Base-by-base conservation (phyloP, 2,888 invertebrate species). In the Leptopterna dolabrata region DNA sequence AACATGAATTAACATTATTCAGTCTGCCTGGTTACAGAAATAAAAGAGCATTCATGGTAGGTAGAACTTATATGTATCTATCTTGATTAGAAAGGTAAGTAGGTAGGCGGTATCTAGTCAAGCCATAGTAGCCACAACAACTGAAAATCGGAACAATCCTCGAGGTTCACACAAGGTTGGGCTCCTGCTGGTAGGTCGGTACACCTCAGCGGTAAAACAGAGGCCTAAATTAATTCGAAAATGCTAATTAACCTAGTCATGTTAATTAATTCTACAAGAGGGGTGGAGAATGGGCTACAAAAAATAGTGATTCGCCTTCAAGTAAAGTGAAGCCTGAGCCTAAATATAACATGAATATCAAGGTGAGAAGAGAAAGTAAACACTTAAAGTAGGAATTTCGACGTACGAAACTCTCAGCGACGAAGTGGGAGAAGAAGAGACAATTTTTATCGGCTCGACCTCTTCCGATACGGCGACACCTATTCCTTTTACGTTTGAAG, bases 401-500 rank as follows among this genome's bases (percentile, higher is more conserved):
- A 9, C 19, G 55, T n/a, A 63, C 24, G 11, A n/a, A 4, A 63
- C 36, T 4, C 36, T 63, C 63, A 9, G 11, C 36, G n/a, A n/a
- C n/a, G 19, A 19, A 76, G 70, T 43, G 36, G 76, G 76, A 76
- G 76, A 76, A n/a, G n/a, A n/a, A n/a, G n/a, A n/a, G n/a, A n/a
- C n/a, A n/a, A n/a, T 1, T 76, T 36, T 43, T 36, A 30, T 36
- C 36, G 19, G 16, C 43, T 43, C 43, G 43, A 76, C 43, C 36
- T 43, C 41, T 43, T 3, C 27, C n/a, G n/a, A 16, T 51, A 16
- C n/a, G 51, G 51, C n/a, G n/a, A n/a, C n/a, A n/a, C n/a, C 36
- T 2, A 36, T 36, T 4, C 7, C 7, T 7, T 2, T 7, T 7
- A 36, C 36, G 2, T 36, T 36, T 41, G 19, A 76, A n/a, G 24